Evolutionary conservation across 2,888 invertebrate genomes (phyloP).

Genomic region (Phortica okadai): DNA sequence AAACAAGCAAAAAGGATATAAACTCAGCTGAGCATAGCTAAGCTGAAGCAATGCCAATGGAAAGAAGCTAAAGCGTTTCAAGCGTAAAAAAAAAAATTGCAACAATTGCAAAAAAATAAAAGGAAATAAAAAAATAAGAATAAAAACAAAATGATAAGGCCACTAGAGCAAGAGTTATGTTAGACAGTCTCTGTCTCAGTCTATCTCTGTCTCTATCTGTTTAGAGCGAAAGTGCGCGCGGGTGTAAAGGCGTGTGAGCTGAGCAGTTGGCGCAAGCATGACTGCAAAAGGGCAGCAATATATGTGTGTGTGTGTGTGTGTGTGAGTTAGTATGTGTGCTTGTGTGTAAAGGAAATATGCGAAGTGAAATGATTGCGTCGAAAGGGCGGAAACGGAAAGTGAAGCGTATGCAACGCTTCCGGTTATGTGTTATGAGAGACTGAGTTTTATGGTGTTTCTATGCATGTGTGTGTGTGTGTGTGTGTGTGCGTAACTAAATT

Average conservation of each 20-base stretch:
- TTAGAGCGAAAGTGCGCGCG: too few relatives aligned
- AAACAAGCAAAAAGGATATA: neutral
- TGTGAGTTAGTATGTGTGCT: neutral
- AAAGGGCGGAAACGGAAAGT: neutral
- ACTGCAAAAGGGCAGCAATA: too few relatives aligned
- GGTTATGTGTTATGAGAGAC: neutral
- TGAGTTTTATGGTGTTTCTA: neutral
- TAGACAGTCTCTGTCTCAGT: too few relatives aligned
- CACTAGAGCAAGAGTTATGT: too few relatives aligned
- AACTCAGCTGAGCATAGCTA: neutral
- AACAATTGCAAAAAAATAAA: neutral
- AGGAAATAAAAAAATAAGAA: too few relatives aligned
- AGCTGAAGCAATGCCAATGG: neutral
- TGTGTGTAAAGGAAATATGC: neutral
- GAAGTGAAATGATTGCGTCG: neutral
- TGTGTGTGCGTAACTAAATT: neutral
- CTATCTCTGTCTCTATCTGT: too few relatives aligned
- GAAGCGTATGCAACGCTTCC: neutral
- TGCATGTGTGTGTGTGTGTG: neutral
- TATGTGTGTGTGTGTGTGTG: neutral
- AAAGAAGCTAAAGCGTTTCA: neutral
- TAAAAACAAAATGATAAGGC: too few relatives aligned
- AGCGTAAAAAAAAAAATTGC: neutral
- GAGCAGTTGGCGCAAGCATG: too few relatives aligned
- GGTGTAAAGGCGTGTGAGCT: too few relatives aligned